Conservation (phyloP, 2,113 vertebrate genomes). For the Theristicus caerulescens region DNA sequence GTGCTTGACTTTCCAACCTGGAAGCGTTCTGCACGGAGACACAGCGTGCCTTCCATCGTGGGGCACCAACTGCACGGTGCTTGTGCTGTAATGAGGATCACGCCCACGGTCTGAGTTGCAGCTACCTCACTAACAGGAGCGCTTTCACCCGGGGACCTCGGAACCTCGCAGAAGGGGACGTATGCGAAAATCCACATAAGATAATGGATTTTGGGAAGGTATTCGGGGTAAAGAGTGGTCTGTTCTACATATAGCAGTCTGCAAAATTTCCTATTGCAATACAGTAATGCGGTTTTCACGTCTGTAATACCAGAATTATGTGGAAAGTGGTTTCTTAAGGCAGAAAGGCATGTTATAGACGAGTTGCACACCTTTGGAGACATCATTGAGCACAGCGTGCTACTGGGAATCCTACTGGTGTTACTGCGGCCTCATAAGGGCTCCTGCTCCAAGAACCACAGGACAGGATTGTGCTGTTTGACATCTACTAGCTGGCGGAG, state of each 20-base stretch:
- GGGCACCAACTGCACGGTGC: neutral
- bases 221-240: accelerated
- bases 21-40: accelerated
- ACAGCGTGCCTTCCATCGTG: accelerated
- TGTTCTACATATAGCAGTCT: accelerated
- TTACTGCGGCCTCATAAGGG: neutral
- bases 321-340: neutral
- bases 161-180: accelerated
- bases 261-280: neutral
- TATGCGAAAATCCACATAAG: accelerated
- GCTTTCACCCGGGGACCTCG: neutral
- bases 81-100: accelerated
- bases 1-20: neutral
- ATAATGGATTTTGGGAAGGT: neutral
- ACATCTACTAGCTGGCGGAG: accelerated
- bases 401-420: neutral
- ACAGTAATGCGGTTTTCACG: accelerated
- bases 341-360: neutral
- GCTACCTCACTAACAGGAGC: accelerated
- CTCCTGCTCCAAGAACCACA: neutral
- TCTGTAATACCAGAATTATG: neutral
- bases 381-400: accelerated
- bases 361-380: neutral
- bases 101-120: neutral
- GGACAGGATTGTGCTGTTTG: accelerated